Base-by-base conservation (phyloP, 2,113 vertebrate genomes). In the Calidris pygmaea region DNA sequence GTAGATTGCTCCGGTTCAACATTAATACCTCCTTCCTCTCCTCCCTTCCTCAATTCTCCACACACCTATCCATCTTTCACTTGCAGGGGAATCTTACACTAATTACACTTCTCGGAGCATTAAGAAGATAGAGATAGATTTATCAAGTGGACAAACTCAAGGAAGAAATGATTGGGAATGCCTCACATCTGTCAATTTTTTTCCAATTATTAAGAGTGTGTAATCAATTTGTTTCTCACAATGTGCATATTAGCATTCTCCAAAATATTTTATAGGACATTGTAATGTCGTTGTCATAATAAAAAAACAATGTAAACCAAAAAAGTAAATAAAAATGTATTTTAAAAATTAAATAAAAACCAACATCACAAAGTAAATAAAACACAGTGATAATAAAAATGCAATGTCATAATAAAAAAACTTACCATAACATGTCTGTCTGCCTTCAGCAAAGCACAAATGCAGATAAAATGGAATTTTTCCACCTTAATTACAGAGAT, bases 91-190 rank as follows among this genome's bases (percentile, higher is more conserved):
- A 63, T 50, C 45, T 94, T 63, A 43, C 6, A 65, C 73, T 94
- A 94, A 95, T 95, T 95, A 63, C 77, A 89, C 35, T 94, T 96
- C 93, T 89, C 84, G 81, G 84, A 93, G 65, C 73, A 92, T 95
- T 95, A 94, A 65, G 75, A 83, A 89, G 84, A 84, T n/a, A 9
- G 37, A 81, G 83, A 72, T 60, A 84, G 89, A 94, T 95, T 94
- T 94, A 92, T 92, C 0, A 30, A 95, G 76, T 63, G 80, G 89
- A 84, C 9, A 62, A 77, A 81, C 43, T 45, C 56, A 77, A 80
- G 53, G 80, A 77, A 95, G 65, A 79, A 87, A 67, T 0, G 0
- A 16, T 29, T 72, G 48, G 52, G 60, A 90, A 92, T 68, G 39
- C 50, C 43, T 85, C 5, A 12, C 4, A 48, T 58, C 24, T 65